These are phyloP conservation scores for Drosophila lacicola DNA, from an alignment of 2,888 invertebrate species.

Conservation along the genomic window DNA sequence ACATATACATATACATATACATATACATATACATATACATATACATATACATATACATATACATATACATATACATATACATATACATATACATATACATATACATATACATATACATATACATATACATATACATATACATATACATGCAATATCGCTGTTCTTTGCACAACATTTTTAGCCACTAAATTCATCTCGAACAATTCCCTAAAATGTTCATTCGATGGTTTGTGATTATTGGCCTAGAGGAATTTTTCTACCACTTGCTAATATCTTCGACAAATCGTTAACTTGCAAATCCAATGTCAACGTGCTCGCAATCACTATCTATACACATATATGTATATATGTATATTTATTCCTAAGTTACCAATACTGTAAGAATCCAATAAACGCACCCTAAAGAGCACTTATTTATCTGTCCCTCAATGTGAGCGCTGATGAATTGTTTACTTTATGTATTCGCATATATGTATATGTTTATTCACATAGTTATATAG, in stretches of 20 bases:
- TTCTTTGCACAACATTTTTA: too few species aligned
- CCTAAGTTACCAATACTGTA: conserved; percentile 8
- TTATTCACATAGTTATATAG: conserved; percentile 21
- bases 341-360: background rate
- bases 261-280: conserved; percentile 41
- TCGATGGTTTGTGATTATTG: background rate
- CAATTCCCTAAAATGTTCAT: too few species aligned
- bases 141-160: too few species aligned
- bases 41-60: too few species aligned
- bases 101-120: too few species aligned
- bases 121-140: too few species aligned
- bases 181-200: too few species aligned
- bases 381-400: conserved; percentile 31
- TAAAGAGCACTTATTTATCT: conserved; percentile 25
- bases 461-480: conserved; percentile 52
- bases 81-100: too few species aligned
- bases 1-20: too few species aligned
- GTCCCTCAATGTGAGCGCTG: conserved; percentile 38
- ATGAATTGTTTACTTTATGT: conserved; percentile 59
- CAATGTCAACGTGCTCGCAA: conserved; percentile 56
- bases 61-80: too few species aligned
- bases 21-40: too few species aligned
- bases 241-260: background rate
- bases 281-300: conserved; percentile 39
- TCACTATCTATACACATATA: conserved; percentile 6